Evolutionary conservation across 2,113 vertebrate species (phyloP).

Genomic region (Perca fluviatilis): DNA sequence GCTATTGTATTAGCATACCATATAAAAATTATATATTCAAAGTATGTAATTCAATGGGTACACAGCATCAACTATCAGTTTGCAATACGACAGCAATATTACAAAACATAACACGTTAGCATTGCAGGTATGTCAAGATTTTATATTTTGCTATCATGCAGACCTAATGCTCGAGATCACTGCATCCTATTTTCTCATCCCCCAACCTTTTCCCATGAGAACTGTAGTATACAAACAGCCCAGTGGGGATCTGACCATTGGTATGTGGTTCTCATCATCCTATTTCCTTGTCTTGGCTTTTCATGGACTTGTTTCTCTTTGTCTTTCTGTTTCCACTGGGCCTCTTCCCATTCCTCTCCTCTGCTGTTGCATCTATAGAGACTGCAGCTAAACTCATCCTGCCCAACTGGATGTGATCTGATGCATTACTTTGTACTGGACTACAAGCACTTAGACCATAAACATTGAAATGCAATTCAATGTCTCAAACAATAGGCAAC

Average conservation of each 20-base stretch:
- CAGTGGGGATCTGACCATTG: constrained; percentile 11
- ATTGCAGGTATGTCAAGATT: background rate
- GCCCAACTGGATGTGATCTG: constrained; percentile 5
- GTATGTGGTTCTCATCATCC: constrained; percentile 30
- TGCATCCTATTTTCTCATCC: background rate
- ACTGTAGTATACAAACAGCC: constrained; percentile 29
- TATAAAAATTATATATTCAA: background rate
- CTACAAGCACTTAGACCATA: background rate
- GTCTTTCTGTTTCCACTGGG: constrained; percentile 50
- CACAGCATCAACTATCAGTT: background rate
- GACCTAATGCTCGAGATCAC: background rate
- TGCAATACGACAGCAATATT: background rate
- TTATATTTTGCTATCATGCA: background rate
- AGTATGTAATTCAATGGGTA: background rate
- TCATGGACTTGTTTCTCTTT: constrained; percentile 51
- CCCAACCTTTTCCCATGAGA: constrained; percentile 16
- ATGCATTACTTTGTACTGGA: background rate
- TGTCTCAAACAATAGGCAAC: background rate
- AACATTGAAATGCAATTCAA: background rate
- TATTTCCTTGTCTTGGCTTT: constrained; percentile 55
- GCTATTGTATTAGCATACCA: background rate
- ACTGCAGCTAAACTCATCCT: constrained; percentile 38
- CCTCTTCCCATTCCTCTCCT: constrained; percentile 62
- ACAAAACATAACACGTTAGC: background rate
- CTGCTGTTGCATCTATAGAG: constrained; percentile 38